Evolutionary conservation across 2,797 vertebrate species (phyloP).

Genomic region (Cuculus canorus): DNA sequence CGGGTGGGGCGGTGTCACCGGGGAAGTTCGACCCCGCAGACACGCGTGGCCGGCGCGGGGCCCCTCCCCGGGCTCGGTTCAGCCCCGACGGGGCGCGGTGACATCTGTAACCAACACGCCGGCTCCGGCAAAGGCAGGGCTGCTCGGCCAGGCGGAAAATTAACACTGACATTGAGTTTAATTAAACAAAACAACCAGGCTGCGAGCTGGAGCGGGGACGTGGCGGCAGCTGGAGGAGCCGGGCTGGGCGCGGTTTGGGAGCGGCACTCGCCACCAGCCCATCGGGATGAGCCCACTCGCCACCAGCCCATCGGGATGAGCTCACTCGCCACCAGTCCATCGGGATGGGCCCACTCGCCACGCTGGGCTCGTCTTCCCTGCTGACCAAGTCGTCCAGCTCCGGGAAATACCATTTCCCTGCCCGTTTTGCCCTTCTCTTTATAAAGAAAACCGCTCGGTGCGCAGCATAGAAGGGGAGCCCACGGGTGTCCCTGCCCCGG

Average conservation of each 20-base stretch:
- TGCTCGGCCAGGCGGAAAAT: conserved; percentile 73
- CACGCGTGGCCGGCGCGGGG: neutral
- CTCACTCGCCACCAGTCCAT: neutral
- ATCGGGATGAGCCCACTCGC: neutral
- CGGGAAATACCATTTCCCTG: neutral
- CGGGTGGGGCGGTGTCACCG: too few species aligned
- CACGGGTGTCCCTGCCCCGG: neutral
- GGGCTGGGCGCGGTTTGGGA: conserved; percentile 14
- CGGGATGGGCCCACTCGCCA: neutral
- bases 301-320: neutral
- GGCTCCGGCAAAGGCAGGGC: conserved; percentile 65
- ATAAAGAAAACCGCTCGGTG: too few species aligned
- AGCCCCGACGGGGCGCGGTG: conserved; percentile 48
- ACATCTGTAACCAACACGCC: conserved; percentile 68
- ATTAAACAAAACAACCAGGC: conserved; percentile 75
- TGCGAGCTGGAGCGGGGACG: conserved; percentile 31
- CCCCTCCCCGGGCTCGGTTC: neutral
- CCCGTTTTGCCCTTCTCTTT: neutral
- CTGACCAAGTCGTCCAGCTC: neutral
- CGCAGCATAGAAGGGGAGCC: neutral
- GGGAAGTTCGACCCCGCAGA: neutral
- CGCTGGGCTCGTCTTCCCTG: neutral
- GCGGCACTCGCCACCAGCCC: neutral
- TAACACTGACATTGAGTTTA: conserved; percentile 77
- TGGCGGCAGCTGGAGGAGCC: conserved; percentile 47